A percentile compares a stretch with the other conserved stretches of the same genome.
These are phyloP conservation scores for Thecophora atra DNA, from an alignment of 2,888 invertebrate genomes.

Conservation along the genomic window DNA sequence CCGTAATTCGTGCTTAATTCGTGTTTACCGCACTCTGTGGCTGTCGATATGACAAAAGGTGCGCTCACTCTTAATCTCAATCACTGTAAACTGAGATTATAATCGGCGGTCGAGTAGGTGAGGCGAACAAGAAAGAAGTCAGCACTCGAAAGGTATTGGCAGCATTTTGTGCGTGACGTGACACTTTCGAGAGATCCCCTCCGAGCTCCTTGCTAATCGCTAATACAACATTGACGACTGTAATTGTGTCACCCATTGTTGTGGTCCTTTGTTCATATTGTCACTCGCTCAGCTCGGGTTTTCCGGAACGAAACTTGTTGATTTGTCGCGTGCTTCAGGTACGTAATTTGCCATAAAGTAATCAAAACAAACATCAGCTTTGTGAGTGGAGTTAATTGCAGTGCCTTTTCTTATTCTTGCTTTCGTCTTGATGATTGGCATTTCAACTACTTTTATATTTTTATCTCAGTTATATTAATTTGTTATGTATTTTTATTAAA, in stretches of 20 bases:
- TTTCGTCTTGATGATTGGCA: neutral
- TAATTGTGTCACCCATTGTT: conserved; percentile 21
- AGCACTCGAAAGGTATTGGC: neutral
- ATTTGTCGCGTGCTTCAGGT: conserved; percentile 37
- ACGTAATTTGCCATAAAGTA: neutral
- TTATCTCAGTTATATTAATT: neutral
- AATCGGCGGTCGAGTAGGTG: neutral
- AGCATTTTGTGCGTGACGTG: neutral
- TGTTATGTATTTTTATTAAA: too few relatives aligned
- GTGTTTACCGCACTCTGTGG: neutral
- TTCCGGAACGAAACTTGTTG: conserved; percentile 27
- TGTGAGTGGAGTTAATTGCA: too few relatives aligned
- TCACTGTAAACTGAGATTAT: conserved; percentile 12
- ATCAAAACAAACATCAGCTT: neutral
- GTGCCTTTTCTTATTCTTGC: too few relatives aligned
- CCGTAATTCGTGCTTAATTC: neutral
- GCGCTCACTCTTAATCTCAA: conserved; percentile 4
- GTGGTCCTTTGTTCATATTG: conserved; percentile 12
- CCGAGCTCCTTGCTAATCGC: conserved; percentile 2
- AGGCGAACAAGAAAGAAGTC: neutral
- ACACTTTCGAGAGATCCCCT: neutral
- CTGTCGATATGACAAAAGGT: neutral
- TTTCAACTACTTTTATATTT: neutral
- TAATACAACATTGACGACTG: neutral
- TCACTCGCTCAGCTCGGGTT: conserved; percentile 5